These are phyloP conservation scores for Protaetia brevitarsis DNA, from an alignment of 1,140 invertebrate genomes.

Conservation along the genomic window DNA sequence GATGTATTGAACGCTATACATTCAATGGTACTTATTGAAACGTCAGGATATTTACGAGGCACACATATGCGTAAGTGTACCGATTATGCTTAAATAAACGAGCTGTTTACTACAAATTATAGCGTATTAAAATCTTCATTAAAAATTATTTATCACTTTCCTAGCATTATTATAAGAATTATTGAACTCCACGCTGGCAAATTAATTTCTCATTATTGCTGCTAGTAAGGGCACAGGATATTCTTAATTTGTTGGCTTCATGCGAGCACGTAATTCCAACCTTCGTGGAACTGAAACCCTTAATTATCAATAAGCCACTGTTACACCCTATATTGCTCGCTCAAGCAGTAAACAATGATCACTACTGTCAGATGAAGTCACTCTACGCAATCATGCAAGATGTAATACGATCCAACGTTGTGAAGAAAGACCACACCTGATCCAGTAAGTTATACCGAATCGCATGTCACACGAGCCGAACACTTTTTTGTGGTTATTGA, in stretches of 20 bases:
- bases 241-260: neutral
- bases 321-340: constrained; percentile 10
- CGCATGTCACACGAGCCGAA: neutral
- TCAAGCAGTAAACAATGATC: constrained; percentile 9
- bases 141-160: neutral
- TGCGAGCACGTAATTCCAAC: neutral
- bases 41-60: neutral
- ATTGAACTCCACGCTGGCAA: neutral
- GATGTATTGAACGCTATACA: neutral
- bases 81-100: no score
- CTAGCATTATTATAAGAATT: neutral
- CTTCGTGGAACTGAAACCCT: neutral
- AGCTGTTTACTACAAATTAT: no score
- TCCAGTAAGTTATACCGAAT: constrained; percentile 10
- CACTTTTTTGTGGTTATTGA: neutral
- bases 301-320: constrained; percentile 6
- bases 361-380: constrained; percentile 7
- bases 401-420: constrained; percentile 4
- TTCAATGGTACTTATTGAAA: constrained; percentile 13
- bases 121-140: neutral
- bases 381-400: neutral
- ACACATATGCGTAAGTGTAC: neutral
- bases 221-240: no score
- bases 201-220: no score
- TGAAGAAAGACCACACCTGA: constrained; percentile 17